Conservation (phyloP, 2,113 vertebrate species). For the Polyodon spathula region DNA sequence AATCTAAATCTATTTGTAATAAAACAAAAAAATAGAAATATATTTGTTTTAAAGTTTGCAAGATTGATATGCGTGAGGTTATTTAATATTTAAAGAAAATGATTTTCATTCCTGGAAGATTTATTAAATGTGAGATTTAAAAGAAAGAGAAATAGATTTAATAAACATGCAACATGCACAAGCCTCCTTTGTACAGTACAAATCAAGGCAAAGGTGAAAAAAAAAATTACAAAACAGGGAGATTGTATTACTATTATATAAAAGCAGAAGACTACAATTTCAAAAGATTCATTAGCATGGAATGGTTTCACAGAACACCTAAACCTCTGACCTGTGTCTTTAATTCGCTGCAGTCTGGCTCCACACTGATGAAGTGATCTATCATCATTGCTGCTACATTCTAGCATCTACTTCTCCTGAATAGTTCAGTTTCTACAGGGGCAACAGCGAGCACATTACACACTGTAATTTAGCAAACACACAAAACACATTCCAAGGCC, state of each 20-base stretch:
- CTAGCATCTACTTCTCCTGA: constrained; percentile 36
- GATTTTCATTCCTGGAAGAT: constrained; percentile 4
- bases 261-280: constrained; percentile 49
- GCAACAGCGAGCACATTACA: constrained; percentile 58
- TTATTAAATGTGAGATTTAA: constrained; percentile 17
- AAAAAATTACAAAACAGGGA: constrained; percentile 8
- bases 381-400: constrained; percentile 51
- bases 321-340: constrained; percentile 50
- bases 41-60: constrained; percentile 11
- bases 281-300: constrained; percentile 60
- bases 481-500: too few relatives aligned
- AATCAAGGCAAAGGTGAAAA: background rate
- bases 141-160: constrained; percentile 14
- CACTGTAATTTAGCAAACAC: constrained; percentile 56
- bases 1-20: constrained; percentile 1
- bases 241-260: constrained; percentile 30
- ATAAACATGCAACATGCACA: constrained; percentile 19
- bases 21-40: constrained; percentile 7
- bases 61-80: constrained; percentile 3
- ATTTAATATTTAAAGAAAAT: constrained; percentile 18
- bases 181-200: constrained; percentile 14
- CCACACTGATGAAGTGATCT: constrained; percentile 66
- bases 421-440: constrained; percentile 55
- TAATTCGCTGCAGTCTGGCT: constrained; percentile 52
- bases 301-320: constrained; percentile 51